phyloP scores from a whole-genome alignment of 2,797 vertebrate species.

The Arrhamphus sclerolepis region DNA sequence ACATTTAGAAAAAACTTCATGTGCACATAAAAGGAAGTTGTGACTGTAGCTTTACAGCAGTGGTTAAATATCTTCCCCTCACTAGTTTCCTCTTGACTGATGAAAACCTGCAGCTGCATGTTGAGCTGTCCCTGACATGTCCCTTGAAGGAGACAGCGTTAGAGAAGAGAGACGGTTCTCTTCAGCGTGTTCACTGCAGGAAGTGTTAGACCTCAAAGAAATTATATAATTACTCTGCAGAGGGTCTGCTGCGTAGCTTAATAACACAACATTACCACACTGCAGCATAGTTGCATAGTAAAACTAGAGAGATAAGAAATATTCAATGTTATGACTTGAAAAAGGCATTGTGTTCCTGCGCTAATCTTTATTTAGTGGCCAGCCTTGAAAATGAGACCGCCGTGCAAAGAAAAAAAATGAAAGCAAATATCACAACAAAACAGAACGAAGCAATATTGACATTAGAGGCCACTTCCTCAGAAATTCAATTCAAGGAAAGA shows the following conservation, averaged over 20 bases:
- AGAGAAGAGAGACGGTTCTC: conserved; percentile 10
- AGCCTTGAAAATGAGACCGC: not conserved
- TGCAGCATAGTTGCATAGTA: not conserved
- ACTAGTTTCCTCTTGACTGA: conserved; percentile 21
- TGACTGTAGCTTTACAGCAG: not conserved
- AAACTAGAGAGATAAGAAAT: no score
- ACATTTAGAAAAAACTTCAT: no score
- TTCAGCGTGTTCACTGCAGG: conserved; percentile 11
- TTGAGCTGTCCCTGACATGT: conserved; percentile 10
- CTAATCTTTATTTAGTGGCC: not conserved
- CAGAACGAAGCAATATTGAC: conserved; percentile 31
- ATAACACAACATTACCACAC: conserved; percentile 2
- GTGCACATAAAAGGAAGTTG: conserved; percentile 27
- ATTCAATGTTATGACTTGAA: no score
- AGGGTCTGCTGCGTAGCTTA: not conserved
- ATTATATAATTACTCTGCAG: conserved; percentile 1
- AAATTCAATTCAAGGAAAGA: conserved; percentile 59
- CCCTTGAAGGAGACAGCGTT: conserved; percentile 15
- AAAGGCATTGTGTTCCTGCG: no score
- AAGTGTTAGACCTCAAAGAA: conserved; percentile 5
- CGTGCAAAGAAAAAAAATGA: not conserved
- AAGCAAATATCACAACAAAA: conserved; percentile 10
- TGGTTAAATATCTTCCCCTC: not conserved
- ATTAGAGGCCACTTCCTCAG: conserved; percentile 19
- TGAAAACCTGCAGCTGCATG: not conserved